Evolutionary conservation across 2,113 vertebrate species (phyloP), one percentile per base, ranked within the genome.

Genomic region (Cyphomyrus plagiostoma): DNA sequence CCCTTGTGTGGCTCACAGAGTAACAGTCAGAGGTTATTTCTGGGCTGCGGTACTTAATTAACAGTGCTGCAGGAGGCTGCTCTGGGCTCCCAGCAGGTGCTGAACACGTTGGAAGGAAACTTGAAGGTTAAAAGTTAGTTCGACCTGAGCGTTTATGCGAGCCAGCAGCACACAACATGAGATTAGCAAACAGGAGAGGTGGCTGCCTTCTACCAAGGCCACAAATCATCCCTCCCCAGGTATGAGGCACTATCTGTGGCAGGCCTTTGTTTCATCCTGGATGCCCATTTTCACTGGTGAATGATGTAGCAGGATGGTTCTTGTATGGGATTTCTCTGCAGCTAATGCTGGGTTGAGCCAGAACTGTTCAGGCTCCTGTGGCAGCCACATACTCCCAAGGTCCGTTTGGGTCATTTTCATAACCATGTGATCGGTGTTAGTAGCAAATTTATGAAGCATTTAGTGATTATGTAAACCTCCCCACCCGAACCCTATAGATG

Each of bases 31-130:
- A 53, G 77, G 70, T 52, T 89, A 83, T 89, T 83, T 89, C 42
- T 89, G 49, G 70, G 88, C 30, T 80, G 15, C 74, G 30, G 88
- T 30, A 45, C 74, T 89, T 89, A 89, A 89, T 89, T 89, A 89
- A 82, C 74, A 56, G 15, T 17, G 88, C 88, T 19, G 88, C 52
- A 50, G 88, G 88, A 89, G 49, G 49, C 30, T 35, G 74, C 74
- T 50, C 19, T 52, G 19, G 74, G 46, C 50, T 89, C 88, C 17
- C 74, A 23, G 30, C 88, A 82, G 88, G 88, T 15, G 30, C 50
- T 13, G 19, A 53, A 21, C 15, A 46, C 50, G 30, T 50, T 89
- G 88, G 88, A 83, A 56, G 74, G 88, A 53, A 89, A 89, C 49
- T 13, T 89, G 88, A 89, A 89, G 88, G 88, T 82, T 83, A 89